Evolutionary conservation across 2,113 vertebrate genomes (phyloP), one percentile per base, ranked within the genome.

Genomic region (Tichodroma muraria): DNA sequence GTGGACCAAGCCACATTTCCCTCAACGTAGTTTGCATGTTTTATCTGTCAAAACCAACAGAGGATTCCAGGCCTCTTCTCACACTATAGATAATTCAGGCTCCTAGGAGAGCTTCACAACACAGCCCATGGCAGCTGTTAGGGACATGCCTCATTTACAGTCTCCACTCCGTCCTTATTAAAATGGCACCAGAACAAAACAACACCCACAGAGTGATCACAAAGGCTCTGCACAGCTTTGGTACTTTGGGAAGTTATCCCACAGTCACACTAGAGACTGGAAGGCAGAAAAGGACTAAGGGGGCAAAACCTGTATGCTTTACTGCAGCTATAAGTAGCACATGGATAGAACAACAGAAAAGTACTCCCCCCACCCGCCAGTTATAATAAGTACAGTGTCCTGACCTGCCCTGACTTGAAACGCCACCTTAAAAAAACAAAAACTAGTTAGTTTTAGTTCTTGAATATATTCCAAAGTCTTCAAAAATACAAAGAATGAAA

Each of bases 1-100:
- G n/a, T 12, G 14, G 31, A 37, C 15, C n/a, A 87, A 31, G 22
- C 13, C 64, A 18, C 10, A 22, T 60, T 49, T 66, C 13, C 28
- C 49, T 8, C 56, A 27, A 24, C 0, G 1, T 2, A 50, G 9
- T 50, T 18, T 24, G 16, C 38, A 27, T 3, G 28, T 5, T 31
- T 6, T 13, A 18, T 2, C 50, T 70, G 49, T 10, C 33, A 60
- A 81, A 79, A 44, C 6, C 47, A 57, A 65, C 18, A 59, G 17
- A 68, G 63, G 31, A 59, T 31, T 42, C 57, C 61, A 85, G 76
- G 11, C 33, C 57, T 25, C 56, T n/a, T 63, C 65, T 38, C 31
- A 28, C 15, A 4, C 44, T 33, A 12, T 0, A 21, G 19, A 14
- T 45, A 9, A 72, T 11, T 66, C 0, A 57, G 38, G n/a, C 38